Base-by-base conservation (phyloP, 1,140 invertebrate genomes). In the Latrodectus geometricus region DNA sequence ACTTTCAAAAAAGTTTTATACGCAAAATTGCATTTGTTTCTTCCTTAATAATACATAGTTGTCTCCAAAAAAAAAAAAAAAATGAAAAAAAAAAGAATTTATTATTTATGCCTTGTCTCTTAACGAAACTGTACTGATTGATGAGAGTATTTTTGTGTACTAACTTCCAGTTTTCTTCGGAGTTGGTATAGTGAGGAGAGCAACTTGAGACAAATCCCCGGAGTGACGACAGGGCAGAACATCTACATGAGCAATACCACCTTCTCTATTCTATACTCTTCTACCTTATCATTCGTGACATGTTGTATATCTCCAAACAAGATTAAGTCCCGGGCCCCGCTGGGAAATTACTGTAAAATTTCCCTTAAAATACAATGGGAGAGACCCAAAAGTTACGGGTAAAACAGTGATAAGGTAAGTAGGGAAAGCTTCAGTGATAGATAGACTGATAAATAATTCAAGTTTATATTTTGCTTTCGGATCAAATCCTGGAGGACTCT, bases 331-430 rank as follows among this genome's bases (percentile, higher is more conserved):
- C 72, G 8, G 17, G 35, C 17, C 23, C 81, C 81, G 14, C 48
- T 83, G 81, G 81, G 70, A 83, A 75, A 83, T 83, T 83, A 83
- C 81, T 75, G 81, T 83, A 83, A 83, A 83, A 83, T 83, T 83
- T 83, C 70, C 80, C 81, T 83, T 83, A 75, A 83, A 83, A 83
- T 68, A 75, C 81, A 83, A 75, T 83, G 52, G 72, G n/a, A 74
- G 81, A 61, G 81, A 65, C 54, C 54, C 72, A 66, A 69, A 83
- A 83, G 81, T 83, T 83, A 75, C 69, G 81, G 70, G 68, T 70
- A 81, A 81, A 81, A 73, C 81, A 83, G 74, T 83, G 81, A 83
- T 70, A 74, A 83, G 81, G 35, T 83, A 75, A 74, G 49, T 35
- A 65, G 66, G 78, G 77, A 79, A 72, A 81, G 70, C 81, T 81